Conservation (phyloP, 2,797 vertebrate genomes). For the Acrossocheilus fasciatus region DNA sequence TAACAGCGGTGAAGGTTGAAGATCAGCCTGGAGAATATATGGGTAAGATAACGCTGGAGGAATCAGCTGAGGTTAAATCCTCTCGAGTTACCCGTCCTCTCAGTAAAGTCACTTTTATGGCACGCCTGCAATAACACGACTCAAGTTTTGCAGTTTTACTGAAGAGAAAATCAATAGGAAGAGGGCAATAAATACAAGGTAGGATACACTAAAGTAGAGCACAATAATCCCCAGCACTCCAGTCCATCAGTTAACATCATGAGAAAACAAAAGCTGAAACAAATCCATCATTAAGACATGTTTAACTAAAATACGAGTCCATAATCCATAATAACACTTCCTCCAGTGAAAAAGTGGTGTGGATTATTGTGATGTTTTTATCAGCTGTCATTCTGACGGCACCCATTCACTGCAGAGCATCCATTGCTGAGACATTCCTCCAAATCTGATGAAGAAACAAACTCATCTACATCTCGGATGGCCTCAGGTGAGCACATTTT, state of each 20-base stretch:
- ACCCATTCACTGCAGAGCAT: background rate
- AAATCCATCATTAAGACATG: background rate
- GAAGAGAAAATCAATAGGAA: no score
- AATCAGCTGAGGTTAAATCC: background rate
- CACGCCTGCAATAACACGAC: background rate
- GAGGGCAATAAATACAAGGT: background rate
- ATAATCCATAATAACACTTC: no score
- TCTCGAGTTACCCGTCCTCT: background rate
- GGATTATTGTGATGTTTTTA: slow-evolving; percentile 2
- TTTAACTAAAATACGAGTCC: background rate
- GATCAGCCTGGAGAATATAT: background rate
- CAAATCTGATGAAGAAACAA: background rate
- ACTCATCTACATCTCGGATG: background rate
- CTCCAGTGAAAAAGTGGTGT: background rate
- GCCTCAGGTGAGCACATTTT: background rate
- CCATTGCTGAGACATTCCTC: background rate
- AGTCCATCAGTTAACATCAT: background rate
- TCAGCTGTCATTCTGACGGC: background rate
- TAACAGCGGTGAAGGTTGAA: background rate
- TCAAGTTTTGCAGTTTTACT: background rate
- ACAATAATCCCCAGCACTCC: background rate
- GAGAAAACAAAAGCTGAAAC: background rate
- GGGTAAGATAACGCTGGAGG: background rate
- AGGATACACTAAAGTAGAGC: no score
- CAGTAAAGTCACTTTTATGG: background rate